Evolutionary conservation across 2,113 vertebrate genomes (phyloP).

Genomic region (Albula glossodonta): DNA sequence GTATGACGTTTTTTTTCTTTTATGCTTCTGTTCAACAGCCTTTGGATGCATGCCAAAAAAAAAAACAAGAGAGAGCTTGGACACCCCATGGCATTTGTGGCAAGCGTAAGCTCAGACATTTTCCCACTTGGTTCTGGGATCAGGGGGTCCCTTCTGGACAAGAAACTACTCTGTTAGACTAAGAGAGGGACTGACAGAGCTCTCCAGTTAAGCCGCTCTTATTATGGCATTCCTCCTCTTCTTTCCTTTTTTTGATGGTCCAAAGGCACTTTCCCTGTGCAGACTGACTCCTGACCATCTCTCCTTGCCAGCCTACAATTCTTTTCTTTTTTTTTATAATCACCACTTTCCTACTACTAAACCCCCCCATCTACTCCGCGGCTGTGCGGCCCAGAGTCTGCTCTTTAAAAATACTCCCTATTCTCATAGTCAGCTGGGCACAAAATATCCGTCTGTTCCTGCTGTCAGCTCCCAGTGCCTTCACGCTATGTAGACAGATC

Average conservation of each 20-base stretch:
- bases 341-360: not conserved
- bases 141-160: not conserved
- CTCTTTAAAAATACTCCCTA: constrained; percentile 57
- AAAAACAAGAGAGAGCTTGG: constrained; percentile 10
- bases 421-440: constrained; percentile 70
- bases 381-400: constrained; percentile 17
- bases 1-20: constrained; percentile 34
- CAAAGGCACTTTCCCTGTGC: constrained; percentile 25
- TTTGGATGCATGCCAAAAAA: constrained; percentile 11
- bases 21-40: constrained; percentile 23
- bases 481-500: constrained; percentile 67
- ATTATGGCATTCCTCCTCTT: not conserved
- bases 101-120: constrained; percentile 17
- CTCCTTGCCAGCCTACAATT: not conserved
- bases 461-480: constrained; percentile 69
- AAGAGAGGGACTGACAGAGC: not conserved
- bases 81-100: constrained; percentile 30
- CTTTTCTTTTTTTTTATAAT: not conserved
- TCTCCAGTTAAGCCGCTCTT: constrained; percentile 13
- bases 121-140: not conserved
- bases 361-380: not conserved
- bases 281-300: constrained; percentile 20
- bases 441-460: constrained; percentile 75
- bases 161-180: not conserved
- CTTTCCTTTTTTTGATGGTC: not conserved